Percentiles rank a stretch among this genome's conserved stretches.
Conservation (phyloP, 1,140 invertebrate genomes). For the Achroia grisella region DNA sequence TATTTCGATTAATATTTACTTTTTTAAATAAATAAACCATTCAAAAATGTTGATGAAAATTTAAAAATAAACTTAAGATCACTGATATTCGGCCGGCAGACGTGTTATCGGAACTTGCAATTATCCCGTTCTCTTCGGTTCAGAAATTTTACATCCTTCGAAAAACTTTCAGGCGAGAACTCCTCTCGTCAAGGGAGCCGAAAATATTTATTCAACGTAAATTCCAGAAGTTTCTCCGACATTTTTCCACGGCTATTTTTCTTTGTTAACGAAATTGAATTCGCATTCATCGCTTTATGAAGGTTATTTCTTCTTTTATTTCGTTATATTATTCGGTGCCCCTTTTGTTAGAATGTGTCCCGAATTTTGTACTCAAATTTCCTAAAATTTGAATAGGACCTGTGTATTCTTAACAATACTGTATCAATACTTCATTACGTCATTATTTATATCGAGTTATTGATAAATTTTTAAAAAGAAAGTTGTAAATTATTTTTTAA, state of each 20-base stretch:
- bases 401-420: too few species aligned
- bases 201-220: conserved; percentile 41
- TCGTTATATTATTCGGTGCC: conserved; percentile 18
- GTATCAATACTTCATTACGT: too few species aligned
- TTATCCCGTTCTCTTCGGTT: conserved; percentile 3
- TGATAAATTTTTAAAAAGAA: too few species aligned
- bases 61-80: neutral
- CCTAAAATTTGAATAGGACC: too few species aligned
- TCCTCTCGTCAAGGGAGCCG: conserved; percentile 6
- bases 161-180: conserved; percentile 10
- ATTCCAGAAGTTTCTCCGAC: conserved; percentile 28
- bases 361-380: neutral
- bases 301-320: conserved; percentile 33
- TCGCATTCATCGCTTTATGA: conserved; percentile 45
- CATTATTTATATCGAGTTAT: too few species aligned
- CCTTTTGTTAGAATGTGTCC: conserved; percentile 4
- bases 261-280: conserved; percentile 54
- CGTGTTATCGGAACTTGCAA: conserved; percentile 1
- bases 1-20: too few species aligned
- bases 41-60: too few species aligned
- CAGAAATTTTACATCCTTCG: conserved; percentile 4
- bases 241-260: conserved; percentile 32
- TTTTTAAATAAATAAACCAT: too few species aligned
- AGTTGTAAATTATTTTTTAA: too few species aligned
- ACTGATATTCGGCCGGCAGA: neutral